Conservation (phyloP, 2,113 vertebrate species). For the Progne subis region DNA sequence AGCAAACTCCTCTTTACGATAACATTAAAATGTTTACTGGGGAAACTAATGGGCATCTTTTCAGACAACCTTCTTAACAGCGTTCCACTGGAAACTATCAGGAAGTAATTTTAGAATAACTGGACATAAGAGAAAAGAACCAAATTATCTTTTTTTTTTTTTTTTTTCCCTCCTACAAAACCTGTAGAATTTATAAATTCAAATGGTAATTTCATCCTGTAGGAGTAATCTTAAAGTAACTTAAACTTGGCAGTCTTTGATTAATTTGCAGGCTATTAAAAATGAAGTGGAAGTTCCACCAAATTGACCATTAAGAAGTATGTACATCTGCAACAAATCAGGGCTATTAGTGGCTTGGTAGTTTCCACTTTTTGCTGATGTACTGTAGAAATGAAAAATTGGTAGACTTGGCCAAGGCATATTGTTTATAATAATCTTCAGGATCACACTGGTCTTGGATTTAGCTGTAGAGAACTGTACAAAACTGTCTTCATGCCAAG, state of each 20-base stretch:
- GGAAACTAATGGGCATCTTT: background rate
- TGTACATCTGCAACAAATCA: background rate
- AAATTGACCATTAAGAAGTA: background rate
- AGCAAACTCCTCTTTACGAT: background rate
- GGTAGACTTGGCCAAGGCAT: background rate
- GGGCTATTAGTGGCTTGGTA: background rate
- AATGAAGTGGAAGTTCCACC: background rate
- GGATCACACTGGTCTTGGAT: background rate
- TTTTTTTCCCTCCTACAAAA: background rate
- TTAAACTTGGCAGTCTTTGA: background rate
- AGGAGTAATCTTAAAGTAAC: background rate
- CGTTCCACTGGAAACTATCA: background rate
- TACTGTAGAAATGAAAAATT: background rate
- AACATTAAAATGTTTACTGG: background rate
- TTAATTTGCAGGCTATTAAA: background rate
- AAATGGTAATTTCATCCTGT: background rate
- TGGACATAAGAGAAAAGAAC: background rate
- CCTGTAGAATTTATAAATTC: background rate
- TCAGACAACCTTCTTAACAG: background rate
- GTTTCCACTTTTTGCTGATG: constrained; percentile 2
- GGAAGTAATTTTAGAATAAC: background rate
- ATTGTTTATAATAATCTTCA: background rate
- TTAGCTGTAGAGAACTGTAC: background rate
- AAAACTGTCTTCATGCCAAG: background rate
- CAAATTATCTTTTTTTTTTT: background rate